Evolutionary conservation across 92 coral and sea anemone genomes (phyloP).

Genomic region (Zoanthus solanderi): DNA sequence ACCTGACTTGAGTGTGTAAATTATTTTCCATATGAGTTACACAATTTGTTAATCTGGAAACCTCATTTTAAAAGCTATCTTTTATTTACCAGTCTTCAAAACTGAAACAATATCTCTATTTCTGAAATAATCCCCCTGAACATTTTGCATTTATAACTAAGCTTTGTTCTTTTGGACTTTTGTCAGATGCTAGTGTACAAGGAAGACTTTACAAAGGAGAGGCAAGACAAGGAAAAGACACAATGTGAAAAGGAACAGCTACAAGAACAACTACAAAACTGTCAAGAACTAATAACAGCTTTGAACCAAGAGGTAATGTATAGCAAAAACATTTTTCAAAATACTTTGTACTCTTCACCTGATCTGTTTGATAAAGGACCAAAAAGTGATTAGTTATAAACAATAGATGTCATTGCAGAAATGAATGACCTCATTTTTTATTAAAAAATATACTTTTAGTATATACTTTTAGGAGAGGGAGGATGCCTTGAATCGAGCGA

Average conservation of each 20-base stretch:
- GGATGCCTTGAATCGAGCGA: too few species aligned
- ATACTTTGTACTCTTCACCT: background rate
- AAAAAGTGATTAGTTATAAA: too few species aligned
- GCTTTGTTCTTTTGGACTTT: background rate
- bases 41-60: too few species aligned
- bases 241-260: constrained; percentile 87
- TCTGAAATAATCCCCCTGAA: too few species aligned
- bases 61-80: too few species aligned
- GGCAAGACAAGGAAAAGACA: constrained; percentile 88
- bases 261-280: constrained; percentile 78
- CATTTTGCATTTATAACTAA: background rate
- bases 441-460: too few species aligned
- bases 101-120: background rate
- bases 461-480: too few species aligned
- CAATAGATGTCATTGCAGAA: too few species aligned
- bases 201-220: constrained; percentile 93
- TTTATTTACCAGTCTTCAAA: background rate
- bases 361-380: too few species aligned
- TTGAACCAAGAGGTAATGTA: constrained; percentile 80
- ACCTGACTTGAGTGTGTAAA: too few species aligned
- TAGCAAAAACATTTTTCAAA: background rate
- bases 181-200: constrained; percentile 82
- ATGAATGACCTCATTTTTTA: too few species aligned
- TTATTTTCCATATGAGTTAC: too few species aligned
- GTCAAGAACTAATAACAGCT: constrained; percentile 89